Percentiles rank a stretch among this genome's conserved stretches.
phyloP scores from a whole-genome alignment of 2,797 vertebrate genomes.

The Hippocampus kuda region DNA sequence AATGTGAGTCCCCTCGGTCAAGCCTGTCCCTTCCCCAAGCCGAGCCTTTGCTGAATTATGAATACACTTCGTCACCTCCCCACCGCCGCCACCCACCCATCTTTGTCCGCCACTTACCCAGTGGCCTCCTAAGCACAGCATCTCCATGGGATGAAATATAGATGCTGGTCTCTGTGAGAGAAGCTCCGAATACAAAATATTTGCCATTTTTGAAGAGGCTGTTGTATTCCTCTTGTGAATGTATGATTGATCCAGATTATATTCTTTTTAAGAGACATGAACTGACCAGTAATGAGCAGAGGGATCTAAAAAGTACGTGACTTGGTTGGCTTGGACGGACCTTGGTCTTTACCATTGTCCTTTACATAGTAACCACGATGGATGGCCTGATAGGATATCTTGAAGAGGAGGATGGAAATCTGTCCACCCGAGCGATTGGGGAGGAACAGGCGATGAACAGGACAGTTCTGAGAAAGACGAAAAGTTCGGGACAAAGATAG shows the following conservation, averaged over 20 bases:
- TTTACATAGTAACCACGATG: background rate
- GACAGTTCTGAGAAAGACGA: background rate
- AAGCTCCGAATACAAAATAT: constrained; percentile 31
- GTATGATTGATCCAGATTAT: background rate
- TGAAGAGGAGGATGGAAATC: background rate
- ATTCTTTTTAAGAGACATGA: background rate
- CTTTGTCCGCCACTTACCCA: constrained; percentile 22
- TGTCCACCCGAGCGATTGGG: background rate
- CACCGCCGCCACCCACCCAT: constrained; percentile 12
- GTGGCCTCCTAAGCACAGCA: constrained; percentile 14
- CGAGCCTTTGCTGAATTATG: constrained; percentile 46
- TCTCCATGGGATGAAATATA: constrained; percentile 38
- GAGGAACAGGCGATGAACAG: background rate
- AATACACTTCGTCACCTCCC: constrained; percentile 24
- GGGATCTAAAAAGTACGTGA: background rate
- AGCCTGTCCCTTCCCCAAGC: constrained; percentile 4
- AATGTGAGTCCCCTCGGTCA: constrained; percentile 39
- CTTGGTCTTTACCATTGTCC: background rate
- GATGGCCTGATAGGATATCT: background rate
- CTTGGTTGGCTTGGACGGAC: background rate
- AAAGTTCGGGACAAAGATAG: background rate
- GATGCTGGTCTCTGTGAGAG: constrained; percentile 20
- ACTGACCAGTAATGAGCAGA: background rate
- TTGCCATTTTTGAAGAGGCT: background rate
- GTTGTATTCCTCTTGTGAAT: background rate